Percentiles rank a stretch among this genome's conserved stretches.
Conservation (phyloP, 2,113 vertebrate genomes). For the Cygnus buccinator region DNA sequence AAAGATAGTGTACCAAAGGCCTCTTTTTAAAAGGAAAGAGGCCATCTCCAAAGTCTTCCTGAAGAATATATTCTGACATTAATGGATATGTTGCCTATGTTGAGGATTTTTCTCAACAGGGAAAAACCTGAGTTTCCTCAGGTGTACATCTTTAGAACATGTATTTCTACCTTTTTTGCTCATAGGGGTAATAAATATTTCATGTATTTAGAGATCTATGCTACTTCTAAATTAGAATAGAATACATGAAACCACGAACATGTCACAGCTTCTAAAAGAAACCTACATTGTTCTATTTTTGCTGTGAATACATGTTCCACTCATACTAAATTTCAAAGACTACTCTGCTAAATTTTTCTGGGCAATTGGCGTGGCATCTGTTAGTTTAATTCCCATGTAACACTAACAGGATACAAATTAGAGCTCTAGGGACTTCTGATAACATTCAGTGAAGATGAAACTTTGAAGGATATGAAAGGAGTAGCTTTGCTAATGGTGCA, state of each 20-base stretch:
- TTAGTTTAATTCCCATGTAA: slow-evolving; percentile 11
- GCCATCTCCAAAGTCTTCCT: background rate
- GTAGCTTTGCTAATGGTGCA: background rate
- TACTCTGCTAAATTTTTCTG: background rate
- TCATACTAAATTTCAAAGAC: slow-evolving; percentile 6
- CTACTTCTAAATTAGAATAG: background rate
- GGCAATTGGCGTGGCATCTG: slow-evolving; percentile 3
- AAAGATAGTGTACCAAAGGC: background rate
- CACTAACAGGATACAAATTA: slow-evolving; percentile 40
- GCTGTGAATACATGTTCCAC: background rate
- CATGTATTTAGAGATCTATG: background rate
- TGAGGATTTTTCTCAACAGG: background rate
- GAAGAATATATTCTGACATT: background rate
- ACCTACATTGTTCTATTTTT: background rate
- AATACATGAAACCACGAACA: background rate
- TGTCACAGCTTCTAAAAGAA: background rate
- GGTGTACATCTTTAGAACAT: background rate
- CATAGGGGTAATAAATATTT: background rate
- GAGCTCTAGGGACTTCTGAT: slow-evolving; percentile 1
- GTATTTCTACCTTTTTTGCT: background rate
- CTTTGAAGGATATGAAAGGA: background rate
- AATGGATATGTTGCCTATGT: background rate
- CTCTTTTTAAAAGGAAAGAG: background rate
- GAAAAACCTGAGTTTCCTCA: background rate
- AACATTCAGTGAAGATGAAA: background rate